These are phyloP conservation scores for Drosophila austrosaltans DNA, from an alignment of 2,888 invertebrate genomes.

Conservation along the genomic window DNA sequence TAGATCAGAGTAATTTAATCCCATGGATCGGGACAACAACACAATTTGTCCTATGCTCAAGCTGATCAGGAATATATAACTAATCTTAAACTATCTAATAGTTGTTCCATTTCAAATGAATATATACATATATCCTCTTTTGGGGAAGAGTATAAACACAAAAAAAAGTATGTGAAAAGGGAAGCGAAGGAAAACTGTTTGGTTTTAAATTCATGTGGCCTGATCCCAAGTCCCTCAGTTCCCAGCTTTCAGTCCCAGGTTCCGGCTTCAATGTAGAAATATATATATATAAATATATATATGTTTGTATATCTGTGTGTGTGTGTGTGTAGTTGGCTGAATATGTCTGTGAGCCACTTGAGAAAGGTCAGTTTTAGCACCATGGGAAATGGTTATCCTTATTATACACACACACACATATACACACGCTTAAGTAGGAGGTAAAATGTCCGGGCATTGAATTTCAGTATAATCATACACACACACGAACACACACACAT, in stretches of 20 bases:
- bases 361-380: constrained; percentile 74
- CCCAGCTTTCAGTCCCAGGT: constrained; percentile 1
- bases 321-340: neutral
- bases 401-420: constrained; percentile 57
- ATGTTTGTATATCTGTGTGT: neutral
- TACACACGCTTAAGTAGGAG: neutral
- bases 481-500: neutral
- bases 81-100: too few relatives aligned
- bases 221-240: neutral
- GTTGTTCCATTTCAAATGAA: too few relatives aligned
- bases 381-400: constrained; percentile 75
- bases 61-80: too few relatives aligned
- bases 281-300: neutral
- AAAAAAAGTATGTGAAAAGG: neutral
- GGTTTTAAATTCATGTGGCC: constrained; percentile 12
- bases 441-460: neutral
- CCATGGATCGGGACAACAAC: too few relatives aligned
- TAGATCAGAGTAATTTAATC: too few relatives aligned
- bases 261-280: constrained; percentile 12
- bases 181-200: constrained; percentile 2
- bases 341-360: constrained; percentile 57
- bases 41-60: too few relatives aligned
- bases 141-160: neutral
- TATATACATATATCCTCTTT: neutral
- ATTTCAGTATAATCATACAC: neutral